Evolutionary conservation across 2,888 invertebrate genomes (phyloP), one percentile per base, ranked within the genome.

Genomic region (Drosophila lacicola): DNA sequence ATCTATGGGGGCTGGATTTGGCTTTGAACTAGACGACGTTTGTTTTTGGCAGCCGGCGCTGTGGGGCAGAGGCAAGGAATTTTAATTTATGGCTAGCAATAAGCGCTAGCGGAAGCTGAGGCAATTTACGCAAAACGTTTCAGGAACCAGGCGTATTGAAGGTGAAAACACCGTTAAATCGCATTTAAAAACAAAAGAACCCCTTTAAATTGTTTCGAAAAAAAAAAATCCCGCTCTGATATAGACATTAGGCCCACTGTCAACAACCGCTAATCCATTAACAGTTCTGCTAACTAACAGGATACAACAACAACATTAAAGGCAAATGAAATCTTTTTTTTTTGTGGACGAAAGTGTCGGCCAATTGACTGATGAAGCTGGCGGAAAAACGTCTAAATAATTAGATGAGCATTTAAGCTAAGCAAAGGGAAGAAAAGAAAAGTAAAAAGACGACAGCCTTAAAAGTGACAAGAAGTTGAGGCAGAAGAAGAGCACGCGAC

Each of bases 341-440:
- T 41, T 39, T 64, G 60, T 64, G 41, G 41, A 61, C 14, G 56
- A 55, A 63, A 63, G 63, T 76, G 77, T 70, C 64, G 55, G 42
- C 14, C 51, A 78, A 56, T 78, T 61, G 67, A 54, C 55, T 54
- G 42, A 56, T 51, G 60, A 55, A 69, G 57, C 54, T 62, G 70
- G 57, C 64, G 80, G 66, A 47, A 65, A 81, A 74, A 89, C 71
- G 80, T 85, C 87, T 66, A 80, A 88, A 88, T 89, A 89, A 85
- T 85, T 85, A 86, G 90, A 89, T 85, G 89, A 85, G 77, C 89
- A 85, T 88, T 89, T 74, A 73, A 85, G 85, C 69, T 70, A 54
- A 70, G 70, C 67, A 56, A 75, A 63, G 42, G 44, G 54, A 64
- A 56, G 50, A 66, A 67, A 74, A 73, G 64, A 51, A 74, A 74